A percentile compares a stretch with the other conserved stretches of the same genome.
Evolutionary conservation across 2,113 vertebrate species (phyloP).

Genomic region (Thomomys bottae): DNA sequence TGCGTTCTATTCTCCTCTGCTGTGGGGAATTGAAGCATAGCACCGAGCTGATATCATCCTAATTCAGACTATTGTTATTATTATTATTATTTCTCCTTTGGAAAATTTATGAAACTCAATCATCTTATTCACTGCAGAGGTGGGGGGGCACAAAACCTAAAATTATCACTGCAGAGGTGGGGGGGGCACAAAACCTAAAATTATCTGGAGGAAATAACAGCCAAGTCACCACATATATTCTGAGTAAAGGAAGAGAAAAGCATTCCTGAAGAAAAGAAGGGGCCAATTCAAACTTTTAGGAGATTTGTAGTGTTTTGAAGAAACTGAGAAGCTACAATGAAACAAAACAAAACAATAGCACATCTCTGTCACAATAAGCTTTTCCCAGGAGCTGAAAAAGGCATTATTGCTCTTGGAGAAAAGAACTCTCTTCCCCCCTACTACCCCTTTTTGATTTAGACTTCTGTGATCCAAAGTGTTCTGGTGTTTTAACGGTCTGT

Average conservation of each 20-base stretch:
- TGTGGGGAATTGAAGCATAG: conserved; percentile 33
- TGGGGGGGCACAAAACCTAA: background rate
- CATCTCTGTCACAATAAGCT: conserved; percentile 22
- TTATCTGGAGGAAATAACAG: background rate
- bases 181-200: conserved; percentile 20
- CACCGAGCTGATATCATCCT: background rate
- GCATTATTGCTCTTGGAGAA: conserved; percentile 66
- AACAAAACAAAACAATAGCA: conserved; percentile 66
- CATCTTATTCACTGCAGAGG: conserved; percentile 38
- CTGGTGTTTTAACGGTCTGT: conserved; percentile 86
- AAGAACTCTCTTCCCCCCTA: conserved; percentile 69
- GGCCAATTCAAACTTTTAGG: background rate
- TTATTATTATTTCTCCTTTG: background rate
- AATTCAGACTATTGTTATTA: conserved; percentile 24
- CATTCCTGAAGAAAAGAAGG: background rate
- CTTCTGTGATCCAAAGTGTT: conserved; percentile 83
- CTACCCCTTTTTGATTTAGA: conserved; percentile 83
- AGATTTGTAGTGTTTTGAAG: conserved; percentile 55
- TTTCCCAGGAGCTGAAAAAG: conserved; percentile 33
- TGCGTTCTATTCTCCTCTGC: conserved; percentile 59
- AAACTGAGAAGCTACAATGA: conserved; percentile 57
- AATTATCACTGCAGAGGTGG: too few relatives aligned
- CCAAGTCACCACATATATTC: background rate
- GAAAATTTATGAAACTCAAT: background rate
- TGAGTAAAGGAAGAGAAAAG: background rate